These are phyloP conservation scores for Lethenteron camtschaticum DNA, from an alignment of 2,113 vertebrate genomes.

Conservation along the genomic window DNA sequence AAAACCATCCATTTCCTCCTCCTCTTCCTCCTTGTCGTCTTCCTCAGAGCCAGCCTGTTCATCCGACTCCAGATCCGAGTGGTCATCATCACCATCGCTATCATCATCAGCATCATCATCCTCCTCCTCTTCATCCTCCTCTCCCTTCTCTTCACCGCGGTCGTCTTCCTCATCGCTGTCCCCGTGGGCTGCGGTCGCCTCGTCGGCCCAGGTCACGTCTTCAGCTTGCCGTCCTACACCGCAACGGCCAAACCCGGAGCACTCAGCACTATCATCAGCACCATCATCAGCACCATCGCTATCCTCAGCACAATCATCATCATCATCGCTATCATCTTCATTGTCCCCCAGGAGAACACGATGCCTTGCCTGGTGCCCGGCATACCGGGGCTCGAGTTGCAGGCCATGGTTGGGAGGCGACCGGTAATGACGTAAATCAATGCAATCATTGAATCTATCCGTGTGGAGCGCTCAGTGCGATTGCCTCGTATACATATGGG, in stretches of 20 bases:
- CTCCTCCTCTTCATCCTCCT: slow-evolving; percentile 13
- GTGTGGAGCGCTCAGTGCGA: no score
- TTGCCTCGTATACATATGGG: no score
- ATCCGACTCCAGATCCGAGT: slow-evolving; percentile 44
- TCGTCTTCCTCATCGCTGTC: slow-evolving; percentile 14
- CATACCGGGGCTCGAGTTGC: no score
- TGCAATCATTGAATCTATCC: no score
- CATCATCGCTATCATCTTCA: slow-evolving; percentile 6
- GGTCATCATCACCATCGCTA: slow-evolving; percentile 18
- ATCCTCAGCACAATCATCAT: slow-evolving; percentile 5
- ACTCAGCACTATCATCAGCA: no score
- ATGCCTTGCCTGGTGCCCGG: no score
- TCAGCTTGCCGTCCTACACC: no score
- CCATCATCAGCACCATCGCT: no score
- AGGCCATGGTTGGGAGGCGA: no score
- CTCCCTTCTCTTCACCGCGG: slow-evolving; percentile 10
- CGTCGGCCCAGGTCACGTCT: no score
- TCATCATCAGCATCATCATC: slow-evolving; percentile 9
- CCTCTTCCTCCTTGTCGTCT: slow-evolving; percentile 7
- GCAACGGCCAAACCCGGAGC: no score
- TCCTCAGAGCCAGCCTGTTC: slow-evolving; percentile 9
- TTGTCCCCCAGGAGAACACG: slow-evolving; percentile 8
- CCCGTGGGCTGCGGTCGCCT: not conserved
- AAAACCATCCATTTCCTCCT: not conserved
- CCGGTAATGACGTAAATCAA: no score